A percentile compares a stretch with the other conserved stretches of the same genome.
These are phyloP conservation scores for Patiria miniata DNA, from an alignment of 35 echinoderm and acorn worm species.

Conservation along the genomic window DNA sequence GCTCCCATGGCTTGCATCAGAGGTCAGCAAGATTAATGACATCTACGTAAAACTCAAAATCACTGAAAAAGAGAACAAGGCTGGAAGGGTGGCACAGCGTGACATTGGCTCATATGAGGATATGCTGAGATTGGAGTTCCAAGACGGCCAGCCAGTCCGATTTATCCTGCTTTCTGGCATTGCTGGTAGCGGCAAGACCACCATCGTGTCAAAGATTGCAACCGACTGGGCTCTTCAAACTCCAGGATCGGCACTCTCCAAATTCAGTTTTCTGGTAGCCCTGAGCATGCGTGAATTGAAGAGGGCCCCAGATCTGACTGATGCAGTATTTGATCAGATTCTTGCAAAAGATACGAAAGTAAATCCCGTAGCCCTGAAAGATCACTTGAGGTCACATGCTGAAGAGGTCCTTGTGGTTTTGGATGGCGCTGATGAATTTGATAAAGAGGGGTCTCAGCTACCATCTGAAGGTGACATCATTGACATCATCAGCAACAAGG, in stretches of 20 bases:
- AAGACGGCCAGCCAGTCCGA: too few species aligned
- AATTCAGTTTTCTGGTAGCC: not conserved
- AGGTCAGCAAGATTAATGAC: too few species aligned
- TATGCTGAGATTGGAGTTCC: too few species aligned
- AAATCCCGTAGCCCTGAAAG: not conserved
- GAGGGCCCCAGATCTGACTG: not conserved
- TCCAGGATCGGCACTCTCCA: not conserved
- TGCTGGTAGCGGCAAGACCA: constrained; percentile 5
- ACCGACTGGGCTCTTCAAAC: not conserved
- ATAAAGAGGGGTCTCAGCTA: not conserved
- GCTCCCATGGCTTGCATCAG: too few species aligned
- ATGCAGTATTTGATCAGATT: not conserved
- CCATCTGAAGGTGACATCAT: not conserved
- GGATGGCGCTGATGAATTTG: constrained; percentile 3
- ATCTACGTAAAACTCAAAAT: too few species aligned
- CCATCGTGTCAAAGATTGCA: not conserved
- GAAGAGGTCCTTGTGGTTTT: not conserved
- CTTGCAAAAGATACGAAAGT: not conserved
- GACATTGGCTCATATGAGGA: too few species aligned
- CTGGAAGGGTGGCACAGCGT: too few species aligned
- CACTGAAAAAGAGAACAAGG: too few species aligned
- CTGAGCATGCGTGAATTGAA: not conserved
- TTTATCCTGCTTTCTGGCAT: not conserved
- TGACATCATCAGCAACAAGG: not conserved
- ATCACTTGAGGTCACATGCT: not conserved